These are phyloP conservation scores for Gobius niger DNA, from an alignment of 2,113 vertebrate species.

Conservation along the genomic window DNA sequence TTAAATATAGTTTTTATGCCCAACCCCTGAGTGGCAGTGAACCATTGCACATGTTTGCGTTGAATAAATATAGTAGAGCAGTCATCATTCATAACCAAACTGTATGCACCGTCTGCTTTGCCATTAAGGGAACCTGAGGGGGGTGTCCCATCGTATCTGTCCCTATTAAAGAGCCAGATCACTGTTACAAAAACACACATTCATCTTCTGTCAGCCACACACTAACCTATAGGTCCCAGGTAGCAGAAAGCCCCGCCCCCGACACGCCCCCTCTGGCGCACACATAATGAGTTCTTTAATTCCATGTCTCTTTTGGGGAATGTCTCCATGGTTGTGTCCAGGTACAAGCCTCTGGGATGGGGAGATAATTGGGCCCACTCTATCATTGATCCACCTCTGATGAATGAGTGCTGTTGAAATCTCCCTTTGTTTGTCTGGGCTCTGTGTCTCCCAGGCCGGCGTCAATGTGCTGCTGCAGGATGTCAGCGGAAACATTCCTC, in stretches of 20 bases:
- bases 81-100: slow-evolving; percentile 41
- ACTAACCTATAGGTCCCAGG: slow-evolving; percentile 35
- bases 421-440: slow-evolving; percentile 40
- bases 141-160: slow-evolving; percentile 32
- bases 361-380: slow-evolving; percentile 66
- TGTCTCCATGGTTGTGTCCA: slow-evolving; percentile 42
- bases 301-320: slow-evolving; percentile 51
- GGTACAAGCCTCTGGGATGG: slow-evolving; percentile 47
- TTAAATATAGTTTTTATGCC: slow-evolving; percentile 10
- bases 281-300: slow-evolving; percentile 70
- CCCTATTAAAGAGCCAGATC: slow-evolving; percentile 26
- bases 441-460: slow-evolving; percentile 77
- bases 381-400: slow-evolving; percentile 61
- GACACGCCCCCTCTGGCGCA: slow-evolving; percentile 15
- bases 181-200: slow-evolving; percentile 55
- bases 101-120: slow-evolving; percentile 19
- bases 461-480: slow-evolving; percentile 92
- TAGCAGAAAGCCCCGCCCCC: slow-evolving; percentile 27
- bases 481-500: slow-evolving; percentile 86
- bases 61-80: slow-evolving; percentile 23
- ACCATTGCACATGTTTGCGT: slow-evolving; percentile 7
- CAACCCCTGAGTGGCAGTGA: neutral
- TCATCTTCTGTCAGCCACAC: slow-evolving; percentile 60
- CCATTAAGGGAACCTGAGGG: slow-evolving; percentile 34
- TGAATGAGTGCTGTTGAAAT: slow-evolving; percentile 40